These are phyloP conservation scores for Halcyon malimbica DNA, from an alignment of 2,113 vertebrate species.

Conservation along the genomic window DNA sequence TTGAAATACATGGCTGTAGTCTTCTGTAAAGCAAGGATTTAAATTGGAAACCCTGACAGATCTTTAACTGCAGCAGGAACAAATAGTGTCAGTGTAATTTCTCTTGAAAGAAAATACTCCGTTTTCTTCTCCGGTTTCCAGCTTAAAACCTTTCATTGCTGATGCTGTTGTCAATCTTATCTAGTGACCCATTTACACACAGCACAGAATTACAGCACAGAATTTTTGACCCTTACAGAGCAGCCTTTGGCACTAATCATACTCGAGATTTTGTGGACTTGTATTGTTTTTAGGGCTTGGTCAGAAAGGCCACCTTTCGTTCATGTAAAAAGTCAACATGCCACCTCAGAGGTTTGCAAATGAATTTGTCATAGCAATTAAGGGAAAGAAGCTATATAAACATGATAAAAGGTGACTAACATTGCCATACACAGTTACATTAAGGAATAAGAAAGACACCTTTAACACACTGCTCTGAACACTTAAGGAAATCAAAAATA, in stretches of 20 bases:
- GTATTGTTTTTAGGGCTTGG: background rate
- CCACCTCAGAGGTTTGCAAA: background rate
- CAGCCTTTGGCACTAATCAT: background rate
- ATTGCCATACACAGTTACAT: background rate
- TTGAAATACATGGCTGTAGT: background rate
- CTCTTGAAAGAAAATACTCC: conserved; percentile 11
- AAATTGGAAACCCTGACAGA: conserved; percentile 6
- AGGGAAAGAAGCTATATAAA: background rate
- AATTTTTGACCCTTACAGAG: background rate
- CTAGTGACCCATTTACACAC: conserved; percentile 53
- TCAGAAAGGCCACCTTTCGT: conserved; percentile 18
- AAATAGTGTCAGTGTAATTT: conserved; percentile 27
- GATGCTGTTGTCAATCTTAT: conserved; percentile 53
- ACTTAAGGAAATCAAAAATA: conserved; percentile 21
- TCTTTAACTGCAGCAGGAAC: conserved; percentile 1
- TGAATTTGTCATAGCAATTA: conserved; percentile 43
- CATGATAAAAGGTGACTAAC: conserved; percentile 6
- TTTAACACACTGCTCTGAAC: conserved; percentile 12
- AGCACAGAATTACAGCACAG: conserved; percentile 36
- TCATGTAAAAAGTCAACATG: background rate
- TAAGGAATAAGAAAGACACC: conserved; percentile 8
- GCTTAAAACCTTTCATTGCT: conserved; percentile 40
- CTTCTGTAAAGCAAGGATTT: conserved; percentile 22
- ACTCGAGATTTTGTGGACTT: background rate
- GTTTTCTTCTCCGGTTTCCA: conserved; percentile 25